Base-by-base conservation (phyloP, 2,113 vertebrate species). In the Colaptes auratus region DNA sequence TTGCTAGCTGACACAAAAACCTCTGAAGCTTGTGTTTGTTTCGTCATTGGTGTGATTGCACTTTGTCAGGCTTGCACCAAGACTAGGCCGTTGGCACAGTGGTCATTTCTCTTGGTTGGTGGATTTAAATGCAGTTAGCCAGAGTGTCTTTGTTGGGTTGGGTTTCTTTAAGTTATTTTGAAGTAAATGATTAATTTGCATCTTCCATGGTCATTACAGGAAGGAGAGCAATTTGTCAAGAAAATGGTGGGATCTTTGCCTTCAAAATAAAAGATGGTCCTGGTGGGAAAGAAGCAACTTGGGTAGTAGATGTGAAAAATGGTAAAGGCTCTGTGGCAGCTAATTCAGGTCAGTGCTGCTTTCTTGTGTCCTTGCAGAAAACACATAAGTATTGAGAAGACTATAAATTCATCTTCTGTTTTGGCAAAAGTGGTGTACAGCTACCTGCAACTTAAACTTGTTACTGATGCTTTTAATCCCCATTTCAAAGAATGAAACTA, bases 251-350 rank as follows among this genome's bases (percentile, higher is more conserved):
- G n/a, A 92, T 99, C 87, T 99, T 99, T 97, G 98, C 98, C 59
- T 99, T 99, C 82, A 98, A 99, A 95, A 98, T 99, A 96, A 99
- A 98, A 92, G 98, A 98, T 35, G 99, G 99, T 42, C 99, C 99
- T 10, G 98, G 61, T 6, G 99, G 99, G 66, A 98, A 98, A 91
- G 98, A 99, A 95, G 98, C 98, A 14, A 98, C 98, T 30, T 99
- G 99, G 99, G 55, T 99, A 9, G 99, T 99, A 33, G 99, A 99
- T 59, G 98, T 99, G 96, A 99, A 99, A 93, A 99, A 98, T 4
- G 98, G 98, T 61, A 98, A 97, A 92, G 99, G 99, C 39, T 99
- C 98, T 1, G 98, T 99, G 76, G 97, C 91, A 84, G 91, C 95
- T 58, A 98, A 99, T 83, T 92, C 98, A 97, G 99, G 99, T 99